phyloP scores from a whole-genome alignment of 2,113 vertebrate genomes.

The Brienomyrus brachyistius region DNA sequence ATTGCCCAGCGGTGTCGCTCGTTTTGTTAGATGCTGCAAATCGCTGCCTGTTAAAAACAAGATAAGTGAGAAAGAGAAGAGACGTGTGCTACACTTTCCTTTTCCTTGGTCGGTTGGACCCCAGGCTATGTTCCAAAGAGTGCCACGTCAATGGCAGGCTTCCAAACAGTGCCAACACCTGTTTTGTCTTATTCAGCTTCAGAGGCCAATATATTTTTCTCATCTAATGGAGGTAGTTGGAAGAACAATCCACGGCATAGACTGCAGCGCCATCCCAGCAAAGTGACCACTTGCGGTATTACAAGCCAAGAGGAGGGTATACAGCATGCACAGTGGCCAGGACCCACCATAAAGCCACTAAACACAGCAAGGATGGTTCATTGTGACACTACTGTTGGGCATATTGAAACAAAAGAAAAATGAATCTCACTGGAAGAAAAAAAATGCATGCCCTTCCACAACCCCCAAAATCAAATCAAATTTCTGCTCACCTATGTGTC shows the following conservation, averaged over 20 bases:
- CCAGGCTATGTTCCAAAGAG: not conserved
- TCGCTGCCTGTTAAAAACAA: not conserved
- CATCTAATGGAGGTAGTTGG: not conserved
- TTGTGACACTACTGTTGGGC: not conserved
- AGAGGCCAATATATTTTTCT: not conserved
- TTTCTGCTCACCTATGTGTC: not conserved
- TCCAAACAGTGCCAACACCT: not conserved
- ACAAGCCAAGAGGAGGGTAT: not conserved
- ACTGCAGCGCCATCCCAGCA: not conserved
- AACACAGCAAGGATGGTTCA: not conserved
- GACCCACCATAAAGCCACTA: not conserved
- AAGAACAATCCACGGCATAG: not conserved
- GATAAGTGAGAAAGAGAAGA: not conserved
- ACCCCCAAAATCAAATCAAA: not conserved
- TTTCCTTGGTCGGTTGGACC: not conserved
- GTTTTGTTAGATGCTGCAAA: not conserved
- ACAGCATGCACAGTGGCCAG: not conserved
- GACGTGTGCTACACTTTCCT: not conserved
- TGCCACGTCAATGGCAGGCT: not conserved
- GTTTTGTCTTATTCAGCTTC: not conserved
- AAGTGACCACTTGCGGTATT: not conserved
- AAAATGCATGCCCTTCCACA: not conserved
- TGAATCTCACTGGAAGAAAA: not conserved
- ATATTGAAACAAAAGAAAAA: not conserved
- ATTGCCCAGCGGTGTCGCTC: not conserved